These are phyloP conservation scores for Pocillopora grandis DNA, from an alignment of 92 coral and sea anemone species.

Conservation along the genomic window DNA sequence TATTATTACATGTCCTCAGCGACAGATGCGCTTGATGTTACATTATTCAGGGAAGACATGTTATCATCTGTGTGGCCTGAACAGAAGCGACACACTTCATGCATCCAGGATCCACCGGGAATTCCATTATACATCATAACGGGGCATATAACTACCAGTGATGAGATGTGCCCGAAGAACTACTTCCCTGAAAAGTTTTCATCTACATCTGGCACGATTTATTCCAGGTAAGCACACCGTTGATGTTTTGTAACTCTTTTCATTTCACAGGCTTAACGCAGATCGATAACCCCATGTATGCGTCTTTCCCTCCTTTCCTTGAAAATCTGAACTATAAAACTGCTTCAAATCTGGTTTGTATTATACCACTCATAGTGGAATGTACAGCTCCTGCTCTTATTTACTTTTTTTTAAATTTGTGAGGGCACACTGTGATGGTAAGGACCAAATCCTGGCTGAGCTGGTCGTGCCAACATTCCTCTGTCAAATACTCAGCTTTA, in stretches of 20 bases:
- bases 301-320: not conserved
- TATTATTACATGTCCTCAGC: not conserved
- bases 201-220: slow-evolving; percentile 57
- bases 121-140: slow-evolving; percentile 41
- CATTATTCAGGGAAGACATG: slow-evolving; percentile 32
- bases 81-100: slow-evolving; percentile 41
- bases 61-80: slow-evolving; percentile 28
- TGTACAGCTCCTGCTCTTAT: not conserved
- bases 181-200: slow-evolving; percentile 66
- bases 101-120: slow-evolving; percentile 61
- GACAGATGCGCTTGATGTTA: slow-evolving; percentile 28
- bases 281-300: not conserved
- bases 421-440: slow-evolving; percentile 12
- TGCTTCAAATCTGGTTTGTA: not conserved
- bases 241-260: not conserved
- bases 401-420: not conserved
- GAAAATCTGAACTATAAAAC: not conserved
- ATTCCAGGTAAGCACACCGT: slow-evolving; percentile 44
- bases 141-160: slow-evolving; percentile 44
- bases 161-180: slow-evolving; percentile 61
- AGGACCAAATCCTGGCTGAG: slow-evolving; percentile 19
- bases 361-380: not conserved
- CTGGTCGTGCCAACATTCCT: slow-evolving; percentile 3
- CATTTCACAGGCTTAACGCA: not conserved
- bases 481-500: not conserved